Evolutionary conservation across 2,888 invertebrate species (phyloP).

Genomic region (Poecilobothrus nobilitatus): DNA sequence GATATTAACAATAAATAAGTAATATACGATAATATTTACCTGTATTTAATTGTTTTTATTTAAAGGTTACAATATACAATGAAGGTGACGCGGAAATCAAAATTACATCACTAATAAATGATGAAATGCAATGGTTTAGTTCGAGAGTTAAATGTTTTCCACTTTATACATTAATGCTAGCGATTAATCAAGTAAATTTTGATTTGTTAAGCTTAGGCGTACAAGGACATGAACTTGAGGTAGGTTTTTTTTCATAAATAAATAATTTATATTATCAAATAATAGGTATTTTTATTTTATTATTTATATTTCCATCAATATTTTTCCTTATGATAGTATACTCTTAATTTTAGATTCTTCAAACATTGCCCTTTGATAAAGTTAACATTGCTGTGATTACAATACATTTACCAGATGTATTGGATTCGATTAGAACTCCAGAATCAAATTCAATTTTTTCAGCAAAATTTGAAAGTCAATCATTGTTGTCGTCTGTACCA

Average conservation of each 20-base stretch:
- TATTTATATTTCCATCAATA: too few species aligned
- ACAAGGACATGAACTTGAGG: conserved; percentile 44
- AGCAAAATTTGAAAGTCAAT: conserved; percentile 40
- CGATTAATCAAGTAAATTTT: conserved; percentile 60
- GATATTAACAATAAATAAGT: neutral
- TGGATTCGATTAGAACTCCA: neutral
- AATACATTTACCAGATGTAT: conserved; percentile 40
- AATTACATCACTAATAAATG: conserved; percentile 47
- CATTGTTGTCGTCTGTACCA: too few species aligned
- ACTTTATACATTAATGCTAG: conserved; percentile 68
- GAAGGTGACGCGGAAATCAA: conserved; percentile 47
- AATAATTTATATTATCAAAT: neutral
- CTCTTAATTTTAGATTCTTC: conserved; percentile 36
- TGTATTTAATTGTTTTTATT: neutral
- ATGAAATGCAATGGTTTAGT: conserved; percentile 52
- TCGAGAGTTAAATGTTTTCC: conserved; percentile 79
- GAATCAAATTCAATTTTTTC: conserved; percentile 27
- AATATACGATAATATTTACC: too few species aligned
- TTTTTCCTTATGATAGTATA: too few species aligned
- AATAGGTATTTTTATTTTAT: neutral
- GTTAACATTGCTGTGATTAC: conserved; percentile 42
- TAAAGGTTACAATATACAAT: conserved; percentile 46
- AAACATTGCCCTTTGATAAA: conserved; percentile 43
- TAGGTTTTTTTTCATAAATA: conserved; percentile 23
- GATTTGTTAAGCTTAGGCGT: conserved; percentile 59